Evolutionary conservation across 2,113 vertebrate species (phyloP), one percentile per base, ranked within the genome.

Genomic region (Oncorhynchus kisutch): DNA sequence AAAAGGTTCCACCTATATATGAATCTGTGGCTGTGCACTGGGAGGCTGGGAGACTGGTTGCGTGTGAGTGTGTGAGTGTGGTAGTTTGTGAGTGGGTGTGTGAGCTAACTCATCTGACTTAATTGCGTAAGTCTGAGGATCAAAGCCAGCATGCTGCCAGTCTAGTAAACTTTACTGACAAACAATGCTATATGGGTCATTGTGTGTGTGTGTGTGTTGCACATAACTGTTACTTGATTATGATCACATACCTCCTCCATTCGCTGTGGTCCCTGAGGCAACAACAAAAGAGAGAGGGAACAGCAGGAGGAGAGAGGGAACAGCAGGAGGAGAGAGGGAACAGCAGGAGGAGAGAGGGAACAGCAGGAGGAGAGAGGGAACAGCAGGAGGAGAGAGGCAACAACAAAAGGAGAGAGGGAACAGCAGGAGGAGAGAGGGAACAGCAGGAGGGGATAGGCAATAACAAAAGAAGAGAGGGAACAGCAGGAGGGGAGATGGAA

Each of bases 1-100:
- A 27, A 3, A 57, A 22, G 65, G 70, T 79, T 85, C 67, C 70
- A 83, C 84, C 83, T 85, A 78, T 64, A 70, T 70, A 85, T 78
- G 72, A 83, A 78, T 81, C 77, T 76, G 73, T 34, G 22, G 72
- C 71, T 77, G 83, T 78, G 72, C 76, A 78, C 66, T 70, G 78
- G 5, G 14, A 59, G 25, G 24, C 65, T 67, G 75, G 5, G 13
- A 45, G n/a, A 18, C 79, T 71, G 70, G 29, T 74, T 86, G 74
- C n/a, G 3, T 81, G 81, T 80, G 83, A 51, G 49, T 51, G 49
- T 70, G 78, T 3, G 14, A 59, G 5, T 31, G 31, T 5, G 31
- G 5, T 5, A 31, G 31, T 31, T 31, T 5, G 13, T 45, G n/a
- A 14, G 78, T 73, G 70, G 25, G 74, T 22, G 4, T 80, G 81